Evolutionary conservation across 2,888 invertebrate species (phyloP).

Genomic region (Plebejus argus): DNA sequence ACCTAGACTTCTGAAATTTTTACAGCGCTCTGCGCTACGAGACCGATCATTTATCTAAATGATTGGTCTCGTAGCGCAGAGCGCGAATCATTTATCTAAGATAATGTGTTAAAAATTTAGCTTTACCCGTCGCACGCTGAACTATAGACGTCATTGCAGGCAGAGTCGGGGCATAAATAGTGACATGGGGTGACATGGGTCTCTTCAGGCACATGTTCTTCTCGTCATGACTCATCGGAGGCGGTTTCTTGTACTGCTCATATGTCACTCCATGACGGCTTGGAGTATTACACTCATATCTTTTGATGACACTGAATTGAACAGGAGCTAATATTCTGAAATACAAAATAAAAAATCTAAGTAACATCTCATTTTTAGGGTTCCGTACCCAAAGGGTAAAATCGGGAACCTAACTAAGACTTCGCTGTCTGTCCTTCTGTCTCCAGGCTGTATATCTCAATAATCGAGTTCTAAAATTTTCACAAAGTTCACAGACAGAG

Average conservation of each 20-base stretch:
- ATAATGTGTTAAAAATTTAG: too few species aligned
- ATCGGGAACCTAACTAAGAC: too few species aligned
- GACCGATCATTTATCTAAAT: too few species aligned
- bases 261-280: slow-evolving; percentile 48
- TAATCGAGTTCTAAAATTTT: too few species aligned
- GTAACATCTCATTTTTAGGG: not conserved
- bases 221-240: slow-evolving; percentile 80
- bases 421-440: too few species aligned
- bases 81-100: too few species aligned
- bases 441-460: too few species aligned
- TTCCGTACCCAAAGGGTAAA: too few species aligned
- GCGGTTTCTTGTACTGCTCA: slow-evolving; percentile 51
- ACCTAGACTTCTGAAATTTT: too few species aligned
- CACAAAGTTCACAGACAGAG: too few species aligned
- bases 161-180: slow-evolving; percentile 88
- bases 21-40: too few species aligned
- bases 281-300: not conserved
- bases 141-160: slow-evolving; percentile 89
- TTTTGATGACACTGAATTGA: not conserved
- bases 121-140: slow-evolving; percentile 87
- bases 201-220: slow-evolving; percentile 87
- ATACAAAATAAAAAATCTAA: not conserved
- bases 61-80: too few species aligned
- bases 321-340: not conserved
- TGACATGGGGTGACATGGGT: slow-evolving; percentile 92